Percentiles rank a stretch among this genome's conserved stretches.
These are phyloP conservation scores for Suncus etruscus DNA, from an alignment of 2,113 vertebrate genomes.

Conservation along the genomic window DNA sequence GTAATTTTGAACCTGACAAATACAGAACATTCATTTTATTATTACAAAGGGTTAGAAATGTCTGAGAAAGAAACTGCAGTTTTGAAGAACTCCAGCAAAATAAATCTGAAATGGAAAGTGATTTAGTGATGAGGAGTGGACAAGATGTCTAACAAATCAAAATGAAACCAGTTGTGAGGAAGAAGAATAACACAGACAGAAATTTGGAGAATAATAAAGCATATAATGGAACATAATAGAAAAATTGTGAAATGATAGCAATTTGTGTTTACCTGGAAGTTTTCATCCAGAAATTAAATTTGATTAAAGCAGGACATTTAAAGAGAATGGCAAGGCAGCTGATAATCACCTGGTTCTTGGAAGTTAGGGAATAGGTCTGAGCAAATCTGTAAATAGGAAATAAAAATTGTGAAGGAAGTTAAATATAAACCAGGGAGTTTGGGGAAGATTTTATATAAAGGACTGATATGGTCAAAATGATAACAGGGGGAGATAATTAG, in stretches of 20 bases:
- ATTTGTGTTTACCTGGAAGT: conserved; percentile 74
- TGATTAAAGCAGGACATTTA: background rate
- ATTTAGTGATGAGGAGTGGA: conserved; percentile 35
- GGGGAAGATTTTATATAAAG: conserved; percentile 40
- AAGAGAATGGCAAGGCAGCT: background rate
- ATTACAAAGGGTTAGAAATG: conserved; percentile 59
- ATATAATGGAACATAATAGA: conserved; percentile 68
- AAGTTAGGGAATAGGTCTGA: conserved; percentile 7
- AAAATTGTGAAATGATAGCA: conserved; percentile 66
- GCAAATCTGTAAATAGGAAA: conserved; percentile 45
- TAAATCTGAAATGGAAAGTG: conserved; percentile 76
- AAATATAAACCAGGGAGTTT: conserved; percentile 49
- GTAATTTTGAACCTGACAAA: conserved; percentile 77
- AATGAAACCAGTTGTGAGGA: conserved; percentile 61
- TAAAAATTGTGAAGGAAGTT: conserved; percentile 62
- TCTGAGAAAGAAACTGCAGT: conserved; percentile 67
- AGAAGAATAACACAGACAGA: conserved; percentile 66
- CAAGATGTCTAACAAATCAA: conserved; percentile 70
- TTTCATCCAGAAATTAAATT: conserved; percentile 74
- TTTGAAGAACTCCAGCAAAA: conserved; percentile 67
- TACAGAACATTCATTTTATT: conserved; percentile 66
- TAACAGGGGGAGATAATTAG: conserved; percentile 27
- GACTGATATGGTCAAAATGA: conserved; percentile 30
- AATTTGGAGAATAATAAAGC: conserved; percentile 73
- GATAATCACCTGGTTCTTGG: conserved; percentile 29